A percentile compares a stretch with the other conserved stretches of the same genome.
Evolutionary conservation across 30 jellyfish, hydroid and myxozoan species (phyloP).

Genomic region (Chrysaora quinquecirrha): DNA sequence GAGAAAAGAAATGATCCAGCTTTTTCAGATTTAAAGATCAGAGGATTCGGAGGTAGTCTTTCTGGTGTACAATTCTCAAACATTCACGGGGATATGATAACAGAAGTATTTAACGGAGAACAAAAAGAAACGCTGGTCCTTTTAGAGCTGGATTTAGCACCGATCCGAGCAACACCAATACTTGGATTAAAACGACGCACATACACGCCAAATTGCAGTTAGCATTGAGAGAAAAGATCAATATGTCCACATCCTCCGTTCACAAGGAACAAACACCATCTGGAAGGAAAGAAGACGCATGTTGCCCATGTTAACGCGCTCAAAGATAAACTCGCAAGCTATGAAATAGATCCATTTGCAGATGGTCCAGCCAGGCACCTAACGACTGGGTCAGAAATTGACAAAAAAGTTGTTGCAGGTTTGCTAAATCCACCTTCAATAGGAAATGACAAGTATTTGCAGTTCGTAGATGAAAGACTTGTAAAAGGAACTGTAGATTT

Average conservation of each 20-base stretch:
- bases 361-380: conserved; percentile 42
- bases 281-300: conserved; percentile 15
- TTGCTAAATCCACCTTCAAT: conserved; percentile 27
- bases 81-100: conserved; percentile 40
- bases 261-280: conserved; percentile 40
- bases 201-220: conserved; percentile 27
- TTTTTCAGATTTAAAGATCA: neutral
- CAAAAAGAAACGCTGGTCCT: conserved; percentile 43
- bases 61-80: too few species aligned
- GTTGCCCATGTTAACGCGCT: conserved; percentile 22
- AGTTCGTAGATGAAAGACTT: neutral
- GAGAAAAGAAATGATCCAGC: conserved; percentile 45
- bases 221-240: conserved; percentile 33
- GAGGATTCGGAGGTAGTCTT: conserved; percentile 37
- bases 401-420: conserved; percentile 23
- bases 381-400: conserved; percentile 31
- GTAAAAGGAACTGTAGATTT: conserved; percentile 21
- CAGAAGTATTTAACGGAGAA: conserved; percentile 48
- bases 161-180: conserved; percentile 22
- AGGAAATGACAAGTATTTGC: conserved; percentile 16
- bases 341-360: conserved; percentile 45
- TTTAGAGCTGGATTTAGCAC: conserved; percentile 65
- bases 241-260: conserved; percentile 15
- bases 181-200: conserved; percentile 50
- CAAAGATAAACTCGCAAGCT: conserved; percentile 16